Evolutionary conservation across 2,113 vertebrate species (phyloP).

Genomic region (Phainopepla nitens): DNA sequence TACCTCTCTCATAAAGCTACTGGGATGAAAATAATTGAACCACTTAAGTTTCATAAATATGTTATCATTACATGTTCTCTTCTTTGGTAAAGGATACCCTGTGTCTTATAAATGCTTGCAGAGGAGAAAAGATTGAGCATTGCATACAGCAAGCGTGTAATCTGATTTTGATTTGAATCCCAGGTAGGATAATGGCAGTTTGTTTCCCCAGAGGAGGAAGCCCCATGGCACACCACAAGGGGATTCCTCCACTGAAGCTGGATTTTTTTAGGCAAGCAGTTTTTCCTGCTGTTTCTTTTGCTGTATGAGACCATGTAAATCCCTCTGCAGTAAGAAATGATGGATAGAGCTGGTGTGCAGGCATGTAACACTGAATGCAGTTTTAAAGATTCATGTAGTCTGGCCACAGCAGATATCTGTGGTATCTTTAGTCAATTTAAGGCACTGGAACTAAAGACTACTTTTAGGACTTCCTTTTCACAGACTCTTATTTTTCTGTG

Average conservation of each 20-base stretch:
- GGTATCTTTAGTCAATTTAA: not conserved
- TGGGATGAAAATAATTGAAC: constrained; percentile 43
- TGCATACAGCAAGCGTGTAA: not conserved
- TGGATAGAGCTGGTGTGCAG: not conserved
- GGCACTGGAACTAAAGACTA: not conserved
- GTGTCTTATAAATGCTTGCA: not conserved
- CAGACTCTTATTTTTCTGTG: not conserved
- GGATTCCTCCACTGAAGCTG: not conserved
- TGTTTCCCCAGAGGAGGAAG: not conserved
- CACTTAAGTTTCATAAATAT: constrained; percentile 41
- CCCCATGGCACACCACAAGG: not conserved
- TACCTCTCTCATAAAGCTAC: constrained; percentile 47
- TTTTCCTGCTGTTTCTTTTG: not conserved
- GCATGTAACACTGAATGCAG: not conserved
- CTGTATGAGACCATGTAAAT: fast-evolving
- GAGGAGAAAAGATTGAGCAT: not conserved
- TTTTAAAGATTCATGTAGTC: not conserved
- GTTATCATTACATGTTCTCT: constrained; percentile 18
- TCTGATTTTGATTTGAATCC: not conserved
- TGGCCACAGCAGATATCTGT: not conserved
- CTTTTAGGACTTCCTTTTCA: not conserved
- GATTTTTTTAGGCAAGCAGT: fast-evolving
- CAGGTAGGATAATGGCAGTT: not conserved
- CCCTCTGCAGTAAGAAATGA: not conserved
- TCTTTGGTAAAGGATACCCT: not conserved